Evolutionary conservation across 2,797 vertebrate genomes (phyloP), one percentile per base, ranked within the genome.

Genomic region (Melanotaenia parkinsoni): DNA sequence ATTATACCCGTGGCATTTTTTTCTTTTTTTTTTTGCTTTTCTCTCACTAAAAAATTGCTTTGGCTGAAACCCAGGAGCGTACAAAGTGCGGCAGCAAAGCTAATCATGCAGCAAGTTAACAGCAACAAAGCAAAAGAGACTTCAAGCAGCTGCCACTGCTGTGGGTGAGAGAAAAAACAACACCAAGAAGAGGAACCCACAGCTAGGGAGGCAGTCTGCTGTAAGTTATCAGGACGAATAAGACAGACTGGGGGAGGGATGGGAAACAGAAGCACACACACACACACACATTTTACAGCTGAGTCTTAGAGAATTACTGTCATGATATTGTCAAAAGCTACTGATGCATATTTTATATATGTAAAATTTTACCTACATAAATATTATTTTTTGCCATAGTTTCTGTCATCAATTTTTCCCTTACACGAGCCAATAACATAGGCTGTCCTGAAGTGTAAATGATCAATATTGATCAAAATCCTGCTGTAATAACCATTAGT

Each of bases 81-180:
- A 76, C 80, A 74, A 87, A 76, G 77, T 71, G 79, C 71, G 87
- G 72, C 2, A 40, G 76, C 76, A 72, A 57, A 88, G 76, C 81
- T 84, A 92, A 86, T 91, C 77, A 90, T 84, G 89, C 90, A 89
- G 87, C 79, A 91, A 83, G 79, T 72, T 72, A 86, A 86, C 3
- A 69, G 78, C 77, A 81, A 87, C 70, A 87, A 86, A 86, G 74
- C 81, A 85, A 82, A 70, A 80, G 73, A 73, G 77, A 85, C 74
- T 80, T 85, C 59, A 66, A 89, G 76, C 75, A 78, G 80, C 79
- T 87, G 85, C 75, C 67, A 77, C 73, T 66, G 65, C 67, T 81
- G 66, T n/a, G 77, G 65, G 70, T 75, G 79, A 86, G 26, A 7
- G 63, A 18, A 30, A 67, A 67, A 70, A 67, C 43, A 61, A 53